phyloP scores from a whole-genome alignment of 2,113 vertebrate species.

The Neolamprologus variostigma region DNA sequence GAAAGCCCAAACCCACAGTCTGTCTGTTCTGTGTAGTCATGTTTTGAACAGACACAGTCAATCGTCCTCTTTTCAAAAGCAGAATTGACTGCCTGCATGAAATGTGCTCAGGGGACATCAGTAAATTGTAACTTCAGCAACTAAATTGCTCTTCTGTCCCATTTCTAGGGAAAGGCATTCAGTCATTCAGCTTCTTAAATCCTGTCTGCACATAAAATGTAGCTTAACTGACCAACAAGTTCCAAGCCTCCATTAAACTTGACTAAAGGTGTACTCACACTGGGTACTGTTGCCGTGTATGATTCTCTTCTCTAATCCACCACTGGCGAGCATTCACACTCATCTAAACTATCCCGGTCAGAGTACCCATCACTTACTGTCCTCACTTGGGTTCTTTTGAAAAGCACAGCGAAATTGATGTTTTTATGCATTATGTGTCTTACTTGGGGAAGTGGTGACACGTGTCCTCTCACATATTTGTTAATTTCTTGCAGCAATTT shows the following conservation, averaged over 20 bases:
- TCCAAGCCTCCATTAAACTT: not conserved
- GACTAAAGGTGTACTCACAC: not conserved
- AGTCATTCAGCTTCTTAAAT: not conserved
- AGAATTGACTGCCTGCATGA: not conserved
- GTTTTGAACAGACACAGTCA: not conserved
- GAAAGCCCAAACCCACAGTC: not conserved
- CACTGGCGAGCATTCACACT: not conserved
- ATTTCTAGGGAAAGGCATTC: not conserved
- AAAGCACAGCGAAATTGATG: not conserved
- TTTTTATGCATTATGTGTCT: not conserved
- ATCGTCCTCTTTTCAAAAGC: not conserved
- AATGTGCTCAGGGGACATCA: not conserved
- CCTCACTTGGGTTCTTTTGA: not conserved
- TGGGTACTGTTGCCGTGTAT: fast-evolving
- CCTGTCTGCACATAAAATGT: not conserved
- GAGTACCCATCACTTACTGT: not conserved
- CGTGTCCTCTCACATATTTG: not conserved
- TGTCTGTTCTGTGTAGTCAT: not conserved
- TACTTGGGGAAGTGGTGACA: not conserved
- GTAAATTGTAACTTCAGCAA: not conserved
- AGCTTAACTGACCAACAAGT: not conserved
- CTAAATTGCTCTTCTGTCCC: not conserved
- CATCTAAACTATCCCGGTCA: fast-evolving
- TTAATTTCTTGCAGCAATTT: not conserved
- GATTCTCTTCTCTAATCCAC: not conserved